Base-by-base conservation (phyloP, 2,888 invertebrate species). In the Stenodera caucasica region DNA sequence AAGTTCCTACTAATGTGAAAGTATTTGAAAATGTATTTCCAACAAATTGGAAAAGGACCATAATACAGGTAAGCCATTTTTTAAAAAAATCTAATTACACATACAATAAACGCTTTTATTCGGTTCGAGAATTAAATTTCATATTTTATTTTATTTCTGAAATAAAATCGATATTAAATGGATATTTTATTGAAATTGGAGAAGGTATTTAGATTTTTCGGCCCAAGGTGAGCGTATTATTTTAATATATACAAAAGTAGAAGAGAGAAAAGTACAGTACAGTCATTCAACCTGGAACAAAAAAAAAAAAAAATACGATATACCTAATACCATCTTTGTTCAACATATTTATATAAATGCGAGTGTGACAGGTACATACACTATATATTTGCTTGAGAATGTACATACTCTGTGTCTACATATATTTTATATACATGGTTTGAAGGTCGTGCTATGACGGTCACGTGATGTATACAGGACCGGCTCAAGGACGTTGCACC, bases 391-490 rank as follows among this genome's bases (percentile, higher is more conserved):
- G 18, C 18, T 67, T 66, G 69, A 69, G 75, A 77, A 73, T 77
- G 78, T 78, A 78, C 78, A n/a, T n/a, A n/a, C n/a, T n/a, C n/a
- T n/a, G n/a, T n/a, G n/a, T n/a, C n/a, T n/a, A n/a, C n/a, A n/a
- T n/a, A n/a, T n/a, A n/a, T n/a, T n/a, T n/a, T 72, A 74, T 73
- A 77, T 40, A 40, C 76, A 74, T 64, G 64, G 71, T 77, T 78
- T 80, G 81, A 81, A 81, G 81, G 81, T 81, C 84, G 85, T 83
- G 79, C 80, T 82, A 82, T 80, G 77, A 67, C 74, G 74, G 80
- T 82, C 84, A 84, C 83, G 78, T 81, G 80, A 81, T 69, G 14
- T 67, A 61, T 63, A 58, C 76, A 76, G 76, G 72, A 67, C 75
- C 76, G 75, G 72, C 72, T 69, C 71, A 70, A 73, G 71, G 70